phyloP scores from a whole-genome alignment of 2,797 vertebrate species.

The Argya squamiceps region DNA sequence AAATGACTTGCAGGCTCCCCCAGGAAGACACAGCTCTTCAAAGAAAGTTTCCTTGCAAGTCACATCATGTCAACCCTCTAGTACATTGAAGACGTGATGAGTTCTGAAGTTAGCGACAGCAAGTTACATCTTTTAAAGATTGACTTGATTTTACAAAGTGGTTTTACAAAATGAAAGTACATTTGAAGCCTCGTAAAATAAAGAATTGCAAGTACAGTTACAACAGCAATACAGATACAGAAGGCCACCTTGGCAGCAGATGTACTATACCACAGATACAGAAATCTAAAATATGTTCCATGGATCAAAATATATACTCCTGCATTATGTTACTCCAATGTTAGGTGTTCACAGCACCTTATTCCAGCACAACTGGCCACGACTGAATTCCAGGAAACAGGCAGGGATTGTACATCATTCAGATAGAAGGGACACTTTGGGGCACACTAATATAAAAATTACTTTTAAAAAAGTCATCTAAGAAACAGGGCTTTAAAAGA shows the following conservation, averaged over 20 bases:
- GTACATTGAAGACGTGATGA: neutral
- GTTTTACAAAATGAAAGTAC: too few species aligned
- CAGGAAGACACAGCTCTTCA: neutral
- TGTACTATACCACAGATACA: neutral
- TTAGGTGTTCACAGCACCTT: neutral
- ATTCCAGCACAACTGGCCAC: neutral
- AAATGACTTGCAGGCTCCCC: neutral
- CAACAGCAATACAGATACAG: neutral
- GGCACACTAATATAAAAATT: neutral
- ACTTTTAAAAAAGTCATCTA: neutral
- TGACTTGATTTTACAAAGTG: neutral
- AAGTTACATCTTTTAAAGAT: neutral
- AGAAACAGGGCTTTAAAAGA: neutral
- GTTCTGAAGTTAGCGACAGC: neutral
- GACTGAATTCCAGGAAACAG: neutral
- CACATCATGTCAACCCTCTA: fast-evolving
- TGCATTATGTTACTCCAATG: neutral
- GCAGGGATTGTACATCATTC: neutral
- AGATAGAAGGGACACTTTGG: neutral
- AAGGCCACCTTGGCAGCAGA: neutral
- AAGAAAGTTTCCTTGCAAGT: neutral
- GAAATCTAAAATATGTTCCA: neutral
- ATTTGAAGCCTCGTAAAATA: neutral
- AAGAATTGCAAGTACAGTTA: neutral
- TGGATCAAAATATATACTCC: neutral